A percentile compares a stretch with the other conserved stretches of the same genome.
These are phyloP conservation scores for Dascyllus trimaculatus DNA, from an alignment of 2,113 vertebrate genomes.

Conservation along the genomic window DNA sequence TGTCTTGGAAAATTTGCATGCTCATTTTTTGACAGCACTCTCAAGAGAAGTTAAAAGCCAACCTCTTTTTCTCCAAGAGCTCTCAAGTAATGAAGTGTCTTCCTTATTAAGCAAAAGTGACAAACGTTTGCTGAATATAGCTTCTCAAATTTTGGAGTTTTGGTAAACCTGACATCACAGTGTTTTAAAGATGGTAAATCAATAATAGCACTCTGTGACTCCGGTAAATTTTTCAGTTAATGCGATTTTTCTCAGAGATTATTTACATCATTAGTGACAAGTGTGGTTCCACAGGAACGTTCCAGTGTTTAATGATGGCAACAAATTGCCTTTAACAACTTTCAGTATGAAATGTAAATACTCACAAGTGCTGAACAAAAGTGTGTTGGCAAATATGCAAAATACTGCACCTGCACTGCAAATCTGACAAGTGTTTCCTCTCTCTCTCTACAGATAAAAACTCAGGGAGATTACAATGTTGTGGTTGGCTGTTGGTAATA, in stretches of 20 bases:
- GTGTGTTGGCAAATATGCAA: neutral
- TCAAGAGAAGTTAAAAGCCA: no score
- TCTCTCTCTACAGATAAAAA: slow-evolving; percentile 78
- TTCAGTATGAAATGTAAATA: neutral
- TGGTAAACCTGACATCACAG: no score
- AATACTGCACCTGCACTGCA: no score
- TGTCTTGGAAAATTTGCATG: no score
- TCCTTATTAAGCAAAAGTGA: no score
- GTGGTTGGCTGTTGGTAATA: slow-evolving; percentile 87
- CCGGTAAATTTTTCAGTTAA: neutral
- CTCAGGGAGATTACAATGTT: slow-evolving; percentile 79
- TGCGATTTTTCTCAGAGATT: slow-evolving; percentile 30
- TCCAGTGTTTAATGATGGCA: slow-evolving; percentile 12
- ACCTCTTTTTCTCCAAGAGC: no score
- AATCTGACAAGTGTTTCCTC: neutral
- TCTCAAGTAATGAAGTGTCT: no score
- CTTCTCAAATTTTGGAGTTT: no score
- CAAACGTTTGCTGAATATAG: no score
- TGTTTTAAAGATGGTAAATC: neutral
- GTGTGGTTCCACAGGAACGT: slow-evolving; percentile 4
- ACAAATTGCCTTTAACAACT: neutral
- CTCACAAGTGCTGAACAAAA: neutral
- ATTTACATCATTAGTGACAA: slow-evolving; percentile 29
- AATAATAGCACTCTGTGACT: neutral
- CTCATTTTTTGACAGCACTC: no score